A percentile compares a stretch with the other conserved stretches of the same genome.
Conservation (phyloP, 1,140 invertebrate genomes). For the Diorhabda elongata region DNA sequence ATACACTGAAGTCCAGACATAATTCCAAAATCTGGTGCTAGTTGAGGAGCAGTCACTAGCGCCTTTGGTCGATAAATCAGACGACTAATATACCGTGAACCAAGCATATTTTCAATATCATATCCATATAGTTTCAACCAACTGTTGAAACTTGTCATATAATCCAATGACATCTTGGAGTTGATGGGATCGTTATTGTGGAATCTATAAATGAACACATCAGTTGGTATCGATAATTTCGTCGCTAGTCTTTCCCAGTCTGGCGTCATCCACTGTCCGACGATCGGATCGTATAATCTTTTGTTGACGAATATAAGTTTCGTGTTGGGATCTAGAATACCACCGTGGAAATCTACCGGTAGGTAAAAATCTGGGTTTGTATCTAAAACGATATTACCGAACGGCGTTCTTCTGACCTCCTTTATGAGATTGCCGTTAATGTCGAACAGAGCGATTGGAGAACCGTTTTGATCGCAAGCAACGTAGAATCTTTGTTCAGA, state of each 20-base stretch:
- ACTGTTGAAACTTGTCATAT: conserved; percentile 77
- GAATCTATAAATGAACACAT: conserved; percentile 88
- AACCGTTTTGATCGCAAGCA: conserved; percentile 88
- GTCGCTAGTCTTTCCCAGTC: conserved; percentile 83
- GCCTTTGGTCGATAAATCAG: conserved; percentile 74
- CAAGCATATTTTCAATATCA: conserved; percentile 79
- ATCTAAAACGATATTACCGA: conserved; percentile 82
- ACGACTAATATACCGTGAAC: conserved; percentile 69
- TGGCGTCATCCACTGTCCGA: conserved; percentile 93
- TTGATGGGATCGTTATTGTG: conserved; percentile 91
- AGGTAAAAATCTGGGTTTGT: conserved; percentile 88
- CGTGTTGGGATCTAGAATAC: conserved; percentile 77
- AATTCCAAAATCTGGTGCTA: conserved; percentile 79
- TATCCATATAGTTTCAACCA: conserved; percentile 88
- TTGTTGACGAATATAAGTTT: conserved; percentile 80
- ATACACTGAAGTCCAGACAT: conserved; percentile 85
- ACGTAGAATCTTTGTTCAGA: conserved; percentile 84
- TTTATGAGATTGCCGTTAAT: conserved; percentile 86
- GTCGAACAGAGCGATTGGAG: conserved; percentile 86
- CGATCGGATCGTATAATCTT: conserved; percentile 84
- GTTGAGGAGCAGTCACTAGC: conserved; percentile 68
- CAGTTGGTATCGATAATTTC: conserved; percentile 73
- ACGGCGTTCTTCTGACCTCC: conserved; percentile 85
- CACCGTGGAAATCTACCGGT: conserved; percentile 90
- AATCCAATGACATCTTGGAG: conserved; percentile 65